Evolutionary conservation across 2,888 invertebrate genomes (phyloP).

Genomic region (Trichogramma evanescens): DNA sequence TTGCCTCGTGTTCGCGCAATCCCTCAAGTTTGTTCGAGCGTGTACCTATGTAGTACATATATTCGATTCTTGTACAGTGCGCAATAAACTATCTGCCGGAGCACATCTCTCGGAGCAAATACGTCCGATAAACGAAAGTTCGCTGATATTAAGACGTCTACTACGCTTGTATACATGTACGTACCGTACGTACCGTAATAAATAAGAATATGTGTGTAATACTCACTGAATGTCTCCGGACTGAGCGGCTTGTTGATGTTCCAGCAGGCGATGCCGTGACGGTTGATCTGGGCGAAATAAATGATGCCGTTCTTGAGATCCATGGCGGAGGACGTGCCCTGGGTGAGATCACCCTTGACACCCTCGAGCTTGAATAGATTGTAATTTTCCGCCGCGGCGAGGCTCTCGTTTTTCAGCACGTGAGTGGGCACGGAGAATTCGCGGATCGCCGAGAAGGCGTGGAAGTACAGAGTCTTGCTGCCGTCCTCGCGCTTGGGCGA

Average conservation of each 20-base stretch:
- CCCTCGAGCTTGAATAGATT: constrained; percentile 65
- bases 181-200: background rate
- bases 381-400: constrained; percentile 62
- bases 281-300: constrained; percentile 71
- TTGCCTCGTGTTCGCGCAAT: no score
- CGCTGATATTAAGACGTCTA: background rate
- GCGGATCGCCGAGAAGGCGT: constrained; percentile 70
- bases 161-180: background rate
- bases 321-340: constrained; percentile 67
- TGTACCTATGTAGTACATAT: no score
- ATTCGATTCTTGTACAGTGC: no score
- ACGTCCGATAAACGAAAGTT: background rate
- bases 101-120: background rate
- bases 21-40: no score
- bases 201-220: background rate
- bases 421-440: constrained; percentile 73
- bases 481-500: constrained; percentile 52
- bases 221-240: constrained; percentile 51
- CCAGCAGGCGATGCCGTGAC: constrained; percentile 76
- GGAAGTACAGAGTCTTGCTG: constrained; percentile 71
- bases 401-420: constrained; percentile 65
- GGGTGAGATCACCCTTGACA: constrained; percentile 63
- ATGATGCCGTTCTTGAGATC: constrained; percentile 63
- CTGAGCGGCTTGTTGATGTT: constrained; percentile 62
- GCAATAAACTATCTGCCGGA: no score